A percentile compares a stretch with the other conserved stretches of the same genome.
Conservation (phyloP, 2,888 invertebrate species). For the Alloscopus bannaensis region DNA sequence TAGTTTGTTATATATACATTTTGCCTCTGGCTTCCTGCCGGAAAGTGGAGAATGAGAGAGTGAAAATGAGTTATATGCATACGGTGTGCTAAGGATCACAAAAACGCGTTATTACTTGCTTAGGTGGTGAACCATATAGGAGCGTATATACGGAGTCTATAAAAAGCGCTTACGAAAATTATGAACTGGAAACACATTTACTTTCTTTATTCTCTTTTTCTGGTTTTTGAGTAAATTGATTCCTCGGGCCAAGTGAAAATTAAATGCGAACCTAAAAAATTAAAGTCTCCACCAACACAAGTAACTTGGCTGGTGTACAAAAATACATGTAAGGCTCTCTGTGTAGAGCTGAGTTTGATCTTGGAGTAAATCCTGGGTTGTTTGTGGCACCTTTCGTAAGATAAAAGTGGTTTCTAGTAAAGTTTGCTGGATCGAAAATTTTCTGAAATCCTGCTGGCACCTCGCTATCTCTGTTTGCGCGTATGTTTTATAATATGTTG, state of each 20-base stretch:
- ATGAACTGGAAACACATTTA: slow-evolving; percentile 51
- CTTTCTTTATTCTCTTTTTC: slow-evolving; percentile 65
- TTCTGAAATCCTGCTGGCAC: too few species aligned
- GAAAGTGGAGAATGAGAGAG: slow-evolving; percentile 32
- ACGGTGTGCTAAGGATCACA: background rate
- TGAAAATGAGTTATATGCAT: background rate
- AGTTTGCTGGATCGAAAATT: too few species aligned
- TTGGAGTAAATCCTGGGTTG: too few species aligned
- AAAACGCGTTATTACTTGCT: background rate
- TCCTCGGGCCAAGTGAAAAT: slow-evolving; percentile 68
- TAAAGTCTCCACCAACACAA: too few species aligned
- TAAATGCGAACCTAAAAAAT: slow-evolving; percentile 59
- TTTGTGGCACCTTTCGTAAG: too few species aligned
- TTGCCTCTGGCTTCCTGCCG: slow-evolving; percentile 45
- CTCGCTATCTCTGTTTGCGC: too few species aligned
- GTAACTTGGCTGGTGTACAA: too few species aligned
- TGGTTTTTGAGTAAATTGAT: slow-evolving; percentile 67
- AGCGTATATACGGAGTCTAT: slow-evolving; percentile 17
- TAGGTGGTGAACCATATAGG: background rate
- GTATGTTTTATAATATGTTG: too few species aligned
- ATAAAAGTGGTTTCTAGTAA: too few species aligned
- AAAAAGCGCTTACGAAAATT: slow-evolving; percentile 38
- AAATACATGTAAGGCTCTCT: too few species aligned
- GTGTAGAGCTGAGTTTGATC: too few species aligned
- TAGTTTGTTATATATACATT: slow-evolving; percentile 46